Conservation (phyloP, 1,140 invertebrate genomes). For the Mercenaria mercenaria region DNA sequence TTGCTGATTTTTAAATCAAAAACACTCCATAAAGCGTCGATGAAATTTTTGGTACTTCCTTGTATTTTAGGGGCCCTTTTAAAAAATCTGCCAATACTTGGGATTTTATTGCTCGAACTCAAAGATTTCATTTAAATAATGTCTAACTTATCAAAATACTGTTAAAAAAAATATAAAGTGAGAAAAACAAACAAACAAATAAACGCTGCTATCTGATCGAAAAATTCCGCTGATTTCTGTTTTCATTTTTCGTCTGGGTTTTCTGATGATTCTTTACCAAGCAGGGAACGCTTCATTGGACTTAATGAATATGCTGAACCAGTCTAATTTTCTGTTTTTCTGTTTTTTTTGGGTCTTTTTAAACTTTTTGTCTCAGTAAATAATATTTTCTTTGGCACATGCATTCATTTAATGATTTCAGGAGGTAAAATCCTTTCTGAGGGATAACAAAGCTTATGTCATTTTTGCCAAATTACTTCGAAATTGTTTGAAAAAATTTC, state of each 20-base stretch:
- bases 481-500: no score
- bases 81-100: no score
- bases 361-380: not conserved
- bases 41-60: no score
- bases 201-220: not conserved
- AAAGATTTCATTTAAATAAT: no score
- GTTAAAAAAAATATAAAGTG: no score
- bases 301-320: conserved; percentile 6
- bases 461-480: not conserved
- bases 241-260: not conserved
- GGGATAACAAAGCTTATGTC: not conserved
- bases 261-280: not conserved
- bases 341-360: conserved; percentile 13
- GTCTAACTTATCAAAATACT: no score
- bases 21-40: no score
- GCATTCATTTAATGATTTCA: not conserved
- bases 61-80: no score
- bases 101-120: no score
- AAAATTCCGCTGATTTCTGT: not conserved
- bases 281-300: conserved; percentile 21
- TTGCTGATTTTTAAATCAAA: no score
- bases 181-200: no score
- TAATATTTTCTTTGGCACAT: conserved; percentile 16
- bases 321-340: conserved; percentile 3
- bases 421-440: not conserved